Evolutionary conservation across 1,140 invertebrate genomes (phyloP).

Genomic region (Schlechtendalia chinensis): DNA sequence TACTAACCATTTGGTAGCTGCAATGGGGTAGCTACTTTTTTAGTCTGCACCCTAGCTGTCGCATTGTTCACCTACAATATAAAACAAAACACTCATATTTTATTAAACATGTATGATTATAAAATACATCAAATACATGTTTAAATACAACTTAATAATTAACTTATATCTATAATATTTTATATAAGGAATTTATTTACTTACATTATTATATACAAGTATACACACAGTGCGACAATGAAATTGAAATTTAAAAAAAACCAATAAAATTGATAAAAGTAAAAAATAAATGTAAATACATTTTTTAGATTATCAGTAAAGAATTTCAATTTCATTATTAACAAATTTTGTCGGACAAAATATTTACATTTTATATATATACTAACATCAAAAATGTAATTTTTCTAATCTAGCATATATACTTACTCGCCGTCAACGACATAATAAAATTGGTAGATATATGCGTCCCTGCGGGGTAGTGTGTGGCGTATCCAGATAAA

Average conservation of each 20-base stretch:
- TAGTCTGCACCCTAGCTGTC: conserved; percentile 94
- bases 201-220: conserved; percentile 18
- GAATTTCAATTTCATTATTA: conserved; percentile 40
- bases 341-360: conserved; percentile 8
- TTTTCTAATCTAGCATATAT: neutral
- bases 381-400: neutral
- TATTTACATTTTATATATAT: conserved; percentile 8
- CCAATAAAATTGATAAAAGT: neutral
- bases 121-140: conserved; percentile 48
- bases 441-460: conserved; percentile 8
- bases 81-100: conserved; percentile 48
- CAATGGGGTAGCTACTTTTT: conserved; percentile 78
- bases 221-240: conserved; percentile 3
- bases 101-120: neutral
- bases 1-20: conserved; percentile 85
- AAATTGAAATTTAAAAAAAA: conserved; percentile 14
- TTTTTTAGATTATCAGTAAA: neutral
- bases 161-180: conserved; percentile 3
- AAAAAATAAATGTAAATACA: neutral
- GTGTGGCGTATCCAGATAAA: conserved; percentile 18
- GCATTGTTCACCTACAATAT: conserved; percentile 90
- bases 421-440: conserved; percentile 37
- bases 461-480: conserved; percentile 9
- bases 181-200: neutral
- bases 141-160: conserved; percentile 15